phyloP scores from a whole-genome alignment of 1,140 invertebrate species.

The Solenopsis invicta region DNA sequence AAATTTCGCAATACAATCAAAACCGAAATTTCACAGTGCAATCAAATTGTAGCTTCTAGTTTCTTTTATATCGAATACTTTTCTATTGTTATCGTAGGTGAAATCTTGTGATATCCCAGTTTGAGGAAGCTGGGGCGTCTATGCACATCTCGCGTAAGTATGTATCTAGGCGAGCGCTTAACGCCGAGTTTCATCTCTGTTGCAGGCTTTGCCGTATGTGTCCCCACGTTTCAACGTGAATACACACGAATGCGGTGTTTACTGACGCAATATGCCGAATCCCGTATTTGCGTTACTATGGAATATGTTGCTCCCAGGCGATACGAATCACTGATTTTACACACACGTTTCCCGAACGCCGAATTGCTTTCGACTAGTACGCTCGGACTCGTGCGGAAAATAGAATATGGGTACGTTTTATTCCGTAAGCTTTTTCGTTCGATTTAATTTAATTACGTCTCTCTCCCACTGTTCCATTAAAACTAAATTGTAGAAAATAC shows the following conservation, averaged over 20 bases:
- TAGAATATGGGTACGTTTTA: conserved; percentile 35
- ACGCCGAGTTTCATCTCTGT: conserved; percentile 40
- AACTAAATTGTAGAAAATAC: neutral
- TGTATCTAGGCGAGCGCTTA: conserved; percentile 64
- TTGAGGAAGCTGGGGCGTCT: neutral
- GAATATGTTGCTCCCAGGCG: conserved; percentile 69
- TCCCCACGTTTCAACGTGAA: conserved; percentile 66
- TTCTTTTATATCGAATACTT: neutral
- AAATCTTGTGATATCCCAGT: conserved; percentile 5
- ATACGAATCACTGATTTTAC: conserved; percentile 73
- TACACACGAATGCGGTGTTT: conserved; percentile 72
- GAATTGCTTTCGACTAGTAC: conserved; percentile 39
- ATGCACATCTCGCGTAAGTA: conserved; percentile 49
- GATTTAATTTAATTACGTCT: conserved; percentile 45
- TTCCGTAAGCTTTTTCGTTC: conserved; percentile 30
- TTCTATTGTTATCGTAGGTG: neutral
- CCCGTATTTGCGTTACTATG: conserved; percentile 71
- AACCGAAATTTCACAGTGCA: neutral
- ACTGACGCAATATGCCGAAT: conserved; percentile 75
- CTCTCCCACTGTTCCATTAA: neutral
- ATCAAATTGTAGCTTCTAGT: neutral
- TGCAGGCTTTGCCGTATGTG: conserved; percentile 24
- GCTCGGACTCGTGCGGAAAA: conserved; percentile 20
- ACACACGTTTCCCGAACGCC: conserved; percentile 54
- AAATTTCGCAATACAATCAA: neutral